Evolutionary conservation across 2,113 vertebrate genomes (phyloP), one percentile per base, ranked within the genome.

Genomic region (Oryzias curvinotus): DNA sequence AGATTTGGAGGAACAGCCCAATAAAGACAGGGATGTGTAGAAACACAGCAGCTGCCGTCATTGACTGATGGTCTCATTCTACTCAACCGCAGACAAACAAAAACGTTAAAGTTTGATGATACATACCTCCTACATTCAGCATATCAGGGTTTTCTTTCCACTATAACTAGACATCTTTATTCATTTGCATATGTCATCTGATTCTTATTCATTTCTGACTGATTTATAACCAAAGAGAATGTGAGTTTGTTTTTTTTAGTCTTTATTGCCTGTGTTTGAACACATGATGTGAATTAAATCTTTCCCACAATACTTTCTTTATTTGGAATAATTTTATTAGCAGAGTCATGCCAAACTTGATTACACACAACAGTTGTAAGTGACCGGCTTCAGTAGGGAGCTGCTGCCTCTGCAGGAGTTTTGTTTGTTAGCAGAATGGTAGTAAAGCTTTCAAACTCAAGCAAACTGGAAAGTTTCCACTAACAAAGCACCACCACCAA

Each of bases 371-470:
- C 21, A 21, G 17, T 52, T 36, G 0, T 26, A 23, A 23, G 25
- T 66, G 14, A 26, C 16, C 0, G 3, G 57, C 28, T 5, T 47
- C 41, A 12, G 21, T 8, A 8, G 5, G 14, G 16, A 70, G 52
- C 69, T 7, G 2, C 59, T 70, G 53, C 57, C 3, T 15, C 55
- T 50, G 46, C 23, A 66, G 52, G 61, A 48, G 46, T 17, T 23
- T 54, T 15, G 66, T 47, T 66, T 14, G 18, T 16, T 58, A 70
- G 42, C 65, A 73, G 48, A 60, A 41, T 5, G 19, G 79, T 71
- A 64, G 48, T 6, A 53, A 14, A 53, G 51, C 50, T 73, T 60
- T 80, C 50, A 57, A 70, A 49, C 25, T 46, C 42, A 78, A 54
- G 15, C 14, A 14, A 69, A 23, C 14, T 7, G 47, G 23, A 12